These are phyloP conservation scores for Dallia pectoralis DNA, from an alignment of 2,797 vertebrate genomes.

Conservation along the genomic window DNA sequence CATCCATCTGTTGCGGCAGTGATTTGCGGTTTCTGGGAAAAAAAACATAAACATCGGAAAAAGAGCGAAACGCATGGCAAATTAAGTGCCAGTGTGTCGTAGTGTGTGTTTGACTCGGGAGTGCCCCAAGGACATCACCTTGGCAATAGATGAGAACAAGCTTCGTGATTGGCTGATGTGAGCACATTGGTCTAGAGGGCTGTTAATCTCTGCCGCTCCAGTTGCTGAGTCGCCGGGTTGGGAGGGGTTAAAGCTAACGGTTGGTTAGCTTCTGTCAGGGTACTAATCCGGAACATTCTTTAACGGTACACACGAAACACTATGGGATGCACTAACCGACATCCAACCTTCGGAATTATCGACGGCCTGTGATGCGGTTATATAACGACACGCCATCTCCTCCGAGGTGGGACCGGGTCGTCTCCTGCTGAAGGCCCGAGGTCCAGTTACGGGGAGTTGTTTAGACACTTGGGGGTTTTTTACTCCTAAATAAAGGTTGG, in stretches of 20 bases:
- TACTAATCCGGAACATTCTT: slow-evolving; percentile 69
- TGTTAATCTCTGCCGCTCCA: slow-evolving; percentile 64
- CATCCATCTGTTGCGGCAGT: slow-evolving; percentile 57
- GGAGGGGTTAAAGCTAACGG: slow-evolving; percentile 65
- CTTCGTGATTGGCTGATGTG: slow-evolving; percentile 50
- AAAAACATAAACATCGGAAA: slow-evolving; percentile 72
- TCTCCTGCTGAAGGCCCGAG: too few relatives aligned
- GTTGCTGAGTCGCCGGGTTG: slow-evolving; percentile 61
- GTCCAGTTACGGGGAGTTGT: neutral
- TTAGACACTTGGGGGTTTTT: neutral
- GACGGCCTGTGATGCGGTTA: neutral
- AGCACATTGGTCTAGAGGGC: slow-evolving; percentile 37
- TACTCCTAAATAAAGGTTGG: neutral
- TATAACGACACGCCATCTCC: too few relatives aligned
- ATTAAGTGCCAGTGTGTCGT: slow-evolving; percentile 63
- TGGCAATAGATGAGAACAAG: slow-evolving; percentile 43
- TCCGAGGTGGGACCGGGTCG: too few relatives aligned
- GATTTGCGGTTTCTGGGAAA: slow-evolving; percentile 74
- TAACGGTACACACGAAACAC: slow-evolving; percentile 40
- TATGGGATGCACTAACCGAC: neutral
- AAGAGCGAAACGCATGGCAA: slow-evolving; percentile 53
- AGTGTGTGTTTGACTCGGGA: slow-evolving; percentile 18
- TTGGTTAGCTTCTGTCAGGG: slow-evolving; percentile 69
- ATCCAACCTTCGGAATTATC: neutral
- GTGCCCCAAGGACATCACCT: slow-evolving; percentile 58